These are phyloP conservation scores for Geophilus truncorum DNA, from an alignment of 2,888 invertebrate species.

Conservation along the genomic window DNA sequence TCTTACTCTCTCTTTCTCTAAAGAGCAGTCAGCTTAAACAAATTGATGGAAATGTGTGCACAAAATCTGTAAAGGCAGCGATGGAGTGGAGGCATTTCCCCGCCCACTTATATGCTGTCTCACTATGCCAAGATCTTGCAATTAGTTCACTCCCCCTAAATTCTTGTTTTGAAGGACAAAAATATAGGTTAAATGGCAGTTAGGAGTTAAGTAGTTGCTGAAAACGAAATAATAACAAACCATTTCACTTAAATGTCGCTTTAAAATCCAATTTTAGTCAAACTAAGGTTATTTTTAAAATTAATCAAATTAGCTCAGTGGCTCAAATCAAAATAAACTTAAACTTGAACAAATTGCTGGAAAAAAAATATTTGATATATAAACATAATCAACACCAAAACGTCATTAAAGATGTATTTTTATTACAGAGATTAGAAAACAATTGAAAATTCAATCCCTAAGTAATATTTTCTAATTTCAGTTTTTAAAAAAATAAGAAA, in stretches of 20 bases:
- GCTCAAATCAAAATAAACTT: background rate
- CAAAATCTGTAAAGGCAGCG: background rate
- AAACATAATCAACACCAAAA: background rate
- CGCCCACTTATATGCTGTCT: background rate
- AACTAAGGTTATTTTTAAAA: too few species aligned
- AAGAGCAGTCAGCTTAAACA: background rate
- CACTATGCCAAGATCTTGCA: constrained; percentile 4
- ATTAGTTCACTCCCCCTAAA: background rate
- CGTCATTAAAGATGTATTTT: background rate
- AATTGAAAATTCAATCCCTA: background rate
- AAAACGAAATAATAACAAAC: background rate
- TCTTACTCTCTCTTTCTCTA: background rate
- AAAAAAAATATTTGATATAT: background rate
- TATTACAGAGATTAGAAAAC: background rate
- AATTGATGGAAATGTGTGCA: constrained; percentile 8
- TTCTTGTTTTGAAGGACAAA: background rate
- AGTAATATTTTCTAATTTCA: background rate
- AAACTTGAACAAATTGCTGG: background rate
- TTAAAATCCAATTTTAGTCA: too few species aligned
- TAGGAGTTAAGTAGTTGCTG: background rate
- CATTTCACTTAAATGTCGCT: background rate
- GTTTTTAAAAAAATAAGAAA: too few species aligned
- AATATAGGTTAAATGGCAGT: background rate
- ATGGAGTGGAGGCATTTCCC: background rate
- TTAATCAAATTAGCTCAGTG: too few species aligned